Percentiles rank a stretch among this genome's conserved stretches.
phyloP scores from a whole-genome alignment of 2,797 vertebrate species.

The Myotis planiceps region DNA sequence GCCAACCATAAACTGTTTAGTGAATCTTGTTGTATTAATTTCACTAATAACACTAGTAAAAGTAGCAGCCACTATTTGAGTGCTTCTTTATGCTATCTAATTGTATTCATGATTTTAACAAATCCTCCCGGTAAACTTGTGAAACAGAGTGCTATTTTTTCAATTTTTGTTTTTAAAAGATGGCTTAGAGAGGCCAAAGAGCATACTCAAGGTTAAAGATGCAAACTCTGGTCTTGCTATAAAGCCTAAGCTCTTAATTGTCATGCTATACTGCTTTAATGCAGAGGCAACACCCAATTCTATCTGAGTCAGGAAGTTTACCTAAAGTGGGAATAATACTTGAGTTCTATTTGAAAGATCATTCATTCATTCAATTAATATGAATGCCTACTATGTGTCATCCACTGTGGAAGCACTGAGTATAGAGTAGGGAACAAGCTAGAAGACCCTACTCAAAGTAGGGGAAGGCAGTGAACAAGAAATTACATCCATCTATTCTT shows the following conservation, averaged over 20 bases:
- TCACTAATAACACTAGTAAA: neutral
- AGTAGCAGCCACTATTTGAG: neutral
- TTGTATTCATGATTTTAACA: neutral
- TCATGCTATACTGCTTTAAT: neutral
- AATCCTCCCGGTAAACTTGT: neutral
- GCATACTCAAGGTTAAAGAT: constrained; percentile 5
- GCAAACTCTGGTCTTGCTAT: neutral
- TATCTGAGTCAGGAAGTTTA: neutral
- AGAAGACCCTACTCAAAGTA: neutral
- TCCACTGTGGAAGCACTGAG: neutral
- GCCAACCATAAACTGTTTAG: constrained; percentile 12
- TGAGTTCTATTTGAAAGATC: constrained; percentile 31
- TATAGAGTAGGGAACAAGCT: neutral
- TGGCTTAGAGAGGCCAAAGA: neutral
- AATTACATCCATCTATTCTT: neutral
- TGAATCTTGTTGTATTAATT: neutral
- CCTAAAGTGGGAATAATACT: neutral
- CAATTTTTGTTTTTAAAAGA: neutral
- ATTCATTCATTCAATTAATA: constrained; percentile 38
- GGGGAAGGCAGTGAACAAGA: constrained; percentile 20
- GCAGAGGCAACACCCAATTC: neutral
- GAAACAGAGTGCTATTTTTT: neutral
- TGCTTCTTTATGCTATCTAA: constrained; percentile 10
- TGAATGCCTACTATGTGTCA: neutral
- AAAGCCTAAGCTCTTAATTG: neutral